These are phyloP conservation scores for Coregonus sp. DNA, from an alignment of 2,797 vertebrate genomes.

Conservation along the genomic window DNA sequence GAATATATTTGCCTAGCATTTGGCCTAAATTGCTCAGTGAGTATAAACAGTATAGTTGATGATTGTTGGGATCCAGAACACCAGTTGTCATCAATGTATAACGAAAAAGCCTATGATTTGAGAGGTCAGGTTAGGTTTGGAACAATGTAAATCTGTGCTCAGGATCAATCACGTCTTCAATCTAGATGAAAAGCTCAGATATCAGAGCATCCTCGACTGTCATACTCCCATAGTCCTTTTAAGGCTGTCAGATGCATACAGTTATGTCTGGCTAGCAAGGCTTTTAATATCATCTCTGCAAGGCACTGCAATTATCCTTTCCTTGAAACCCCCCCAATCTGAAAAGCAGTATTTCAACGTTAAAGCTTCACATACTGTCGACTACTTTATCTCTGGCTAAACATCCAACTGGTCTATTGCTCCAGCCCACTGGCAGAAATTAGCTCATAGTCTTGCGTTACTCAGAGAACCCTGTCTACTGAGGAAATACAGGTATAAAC, in stretches of 20 bases:
- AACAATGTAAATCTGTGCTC: neutral
- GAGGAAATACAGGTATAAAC: neutral
- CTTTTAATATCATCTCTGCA: neutral
- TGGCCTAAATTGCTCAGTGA: neutral
- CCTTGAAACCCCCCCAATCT: neutral
- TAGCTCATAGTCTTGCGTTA: neutral
- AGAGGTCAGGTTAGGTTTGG: neutral
- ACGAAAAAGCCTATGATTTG: neutral
- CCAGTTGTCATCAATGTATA: neutral
- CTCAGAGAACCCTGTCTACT: neutral
- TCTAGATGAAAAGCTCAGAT: neutral
- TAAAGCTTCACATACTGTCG: neutral
- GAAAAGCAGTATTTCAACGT: neutral
- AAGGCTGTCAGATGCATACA: neutral
- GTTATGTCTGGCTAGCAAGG: neutral
- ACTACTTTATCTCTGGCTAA: neutral
- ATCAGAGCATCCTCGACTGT: neutral
- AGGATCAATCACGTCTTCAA: neutral
- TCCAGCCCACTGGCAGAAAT: constrained; percentile 18
- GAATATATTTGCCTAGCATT: neutral
- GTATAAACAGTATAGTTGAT: neutral
- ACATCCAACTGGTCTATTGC: neutral
- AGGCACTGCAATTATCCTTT: no score
- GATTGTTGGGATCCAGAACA: neutral
- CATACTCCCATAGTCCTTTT: neutral